These are phyloP conservation scores for Poeciliopsis prolifica DNA, from an alignment of 2,113 vertebrate species.

Conservation along the genomic window DNA sequence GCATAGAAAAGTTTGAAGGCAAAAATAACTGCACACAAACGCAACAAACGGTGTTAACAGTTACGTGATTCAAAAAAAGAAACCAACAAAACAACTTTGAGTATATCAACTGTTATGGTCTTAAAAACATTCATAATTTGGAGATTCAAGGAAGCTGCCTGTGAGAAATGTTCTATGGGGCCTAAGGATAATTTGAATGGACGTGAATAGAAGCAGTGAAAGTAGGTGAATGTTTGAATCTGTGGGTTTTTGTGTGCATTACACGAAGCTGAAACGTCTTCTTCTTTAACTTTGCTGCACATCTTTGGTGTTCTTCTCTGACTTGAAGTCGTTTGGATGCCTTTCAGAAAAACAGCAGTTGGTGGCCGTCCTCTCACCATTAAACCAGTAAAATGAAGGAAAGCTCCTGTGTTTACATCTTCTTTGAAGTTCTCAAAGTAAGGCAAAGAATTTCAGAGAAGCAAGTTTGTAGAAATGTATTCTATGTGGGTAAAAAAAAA, in stretches of 20 bases:
- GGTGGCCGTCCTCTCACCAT: background rate
- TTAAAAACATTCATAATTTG: no score
- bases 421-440: constrained; percentile 1
- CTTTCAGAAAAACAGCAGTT: background rate
- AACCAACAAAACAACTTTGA: no score
- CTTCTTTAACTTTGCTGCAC: background rate
- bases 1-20: background rate
- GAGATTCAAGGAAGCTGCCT: no score
- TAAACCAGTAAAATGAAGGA: background rate
- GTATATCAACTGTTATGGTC: no score
- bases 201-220: no score
- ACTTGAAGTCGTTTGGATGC: background rate
- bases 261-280: background rate
- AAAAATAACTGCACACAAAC: background rate
- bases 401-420: background rate
- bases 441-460: constrained; percentile 9
- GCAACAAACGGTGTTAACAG: background rate
- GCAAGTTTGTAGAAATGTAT: constrained; percentile 11
- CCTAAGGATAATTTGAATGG: no score
- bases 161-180: no score
- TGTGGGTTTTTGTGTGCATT: background rate
- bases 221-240: no score
- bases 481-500: constrained; percentile 13
- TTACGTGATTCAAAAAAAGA: no score
- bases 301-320: background rate